These are phyloP conservation scores for Dyspetes luteomarginatus DNA, from an alignment of 2,888 invertebrate species.

Conservation along the genomic window DNA sequence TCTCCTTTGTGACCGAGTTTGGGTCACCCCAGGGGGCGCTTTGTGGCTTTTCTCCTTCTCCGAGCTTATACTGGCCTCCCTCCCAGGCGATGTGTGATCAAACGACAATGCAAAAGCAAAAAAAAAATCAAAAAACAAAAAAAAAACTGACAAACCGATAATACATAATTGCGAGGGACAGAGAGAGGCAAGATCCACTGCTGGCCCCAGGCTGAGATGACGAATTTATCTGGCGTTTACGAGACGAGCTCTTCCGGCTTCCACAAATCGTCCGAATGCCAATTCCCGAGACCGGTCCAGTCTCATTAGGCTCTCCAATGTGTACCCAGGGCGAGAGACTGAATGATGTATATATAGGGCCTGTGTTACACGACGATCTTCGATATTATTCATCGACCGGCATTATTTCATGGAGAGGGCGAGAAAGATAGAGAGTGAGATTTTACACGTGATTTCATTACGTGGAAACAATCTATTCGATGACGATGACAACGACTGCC, in stretches of 20 bases:
- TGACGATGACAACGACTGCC: too few species aligned
- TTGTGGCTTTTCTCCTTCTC: not conserved
- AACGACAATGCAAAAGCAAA: not conserved
- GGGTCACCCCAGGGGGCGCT: not conserved
- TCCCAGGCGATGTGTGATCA: not conserved
- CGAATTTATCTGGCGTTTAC: not conserved
- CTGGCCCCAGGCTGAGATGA: not conserved
- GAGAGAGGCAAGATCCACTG: not conserved
- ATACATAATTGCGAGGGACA: not conserved
- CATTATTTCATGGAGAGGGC: slow-evolving; percentile 74
- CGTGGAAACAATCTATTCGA: too few species aligned
- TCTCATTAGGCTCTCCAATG: not conserved
- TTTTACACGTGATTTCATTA: too few species aligned
- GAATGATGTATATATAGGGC: not conserved
- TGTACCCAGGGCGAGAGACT: not conserved
- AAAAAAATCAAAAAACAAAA: not conserved
- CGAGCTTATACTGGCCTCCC: not conserved
- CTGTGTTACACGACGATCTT: too few species aligned
- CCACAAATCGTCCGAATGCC: not conserved
- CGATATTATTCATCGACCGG: too few species aligned
- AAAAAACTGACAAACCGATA: not conserved
- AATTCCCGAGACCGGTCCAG: not conserved
- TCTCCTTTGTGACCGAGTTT: not conserved
- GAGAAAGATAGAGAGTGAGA: too few species aligned
- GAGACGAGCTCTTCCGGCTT: not conserved